Evolutionary conservation across 2,797 vertebrate genomes (phyloP), one percentile per base, ranked within the genome.

Genomic region (Dendrocincla fuliginosa): DNA sequence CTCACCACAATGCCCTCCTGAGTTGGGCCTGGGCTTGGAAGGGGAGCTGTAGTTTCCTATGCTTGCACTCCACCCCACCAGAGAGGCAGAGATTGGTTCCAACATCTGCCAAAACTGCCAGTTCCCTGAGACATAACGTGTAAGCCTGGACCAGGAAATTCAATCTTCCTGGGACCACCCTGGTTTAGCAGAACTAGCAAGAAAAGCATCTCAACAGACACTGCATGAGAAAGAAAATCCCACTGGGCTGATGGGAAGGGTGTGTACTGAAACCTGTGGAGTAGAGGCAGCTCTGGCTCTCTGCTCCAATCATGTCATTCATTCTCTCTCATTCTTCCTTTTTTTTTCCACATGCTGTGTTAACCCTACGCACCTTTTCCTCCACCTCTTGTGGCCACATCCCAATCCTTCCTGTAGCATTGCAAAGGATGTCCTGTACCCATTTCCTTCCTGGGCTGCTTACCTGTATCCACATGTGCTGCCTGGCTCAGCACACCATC

Each of bases 271-370:
- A 49, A 64, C 53, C 23, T 0, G 0, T 15, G 46, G 15, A 57
- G 80, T 55, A 61, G 71, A n/a, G 47, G 74, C 71, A 82, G 68
- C 89, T 59, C 74, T 3, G 7, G 33, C 33, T n/a, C 68, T 41
- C 91, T 50, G 70, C 74, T 73, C 63, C 1, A 1, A 30, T 33
- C 4, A 0, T 35, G 13, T 42, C 11, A 1, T 17, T 49, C 12
- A 0, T 68, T 70, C 70, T 56, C 16, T 67, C 33, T 64, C 5
- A 1, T 59, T 65, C 47, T 50, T 32, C 28, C 33, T 75, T 56
- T 41, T 30, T n/a, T 61, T 75, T 55, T 64, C 69, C 73, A 74
- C 15, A 12, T 0, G 0, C 64, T 15, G 13, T 0, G 0, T 32
- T 46, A 61, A 2, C 39, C 52, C 14, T 70, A 76, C 22, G 11